Base-by-base conservation (phyloP, 2,113 vertebrate species). In the Zosterops pallidus region DNA sequence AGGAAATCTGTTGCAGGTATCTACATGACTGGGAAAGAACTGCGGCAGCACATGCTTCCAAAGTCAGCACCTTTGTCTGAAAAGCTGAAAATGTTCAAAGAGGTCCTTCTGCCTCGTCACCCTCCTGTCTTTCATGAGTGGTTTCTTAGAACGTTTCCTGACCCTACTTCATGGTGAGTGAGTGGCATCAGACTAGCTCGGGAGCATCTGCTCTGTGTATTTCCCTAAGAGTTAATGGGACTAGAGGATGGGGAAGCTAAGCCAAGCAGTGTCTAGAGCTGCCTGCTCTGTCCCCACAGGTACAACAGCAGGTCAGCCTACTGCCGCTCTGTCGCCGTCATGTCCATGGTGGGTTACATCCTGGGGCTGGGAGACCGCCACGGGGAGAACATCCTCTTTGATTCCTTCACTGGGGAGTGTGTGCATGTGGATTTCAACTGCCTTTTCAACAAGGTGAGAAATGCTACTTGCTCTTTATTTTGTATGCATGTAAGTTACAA, bases 341-440 rank as follows among this genome's bases (percentile, higher is more conserved):
- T 99, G 99, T 99, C 99, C 29, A 99, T 99, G 99, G 99, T 99
- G 74, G 99, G 99, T 17, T 99, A 99, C 94, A 97, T 99, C 95
- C 98, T 99, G 39, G 99, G 99, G n/a, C 98, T 99, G 84, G 99
- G 99, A 46, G 99, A 99, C 93, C 99, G 99, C 25, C 99, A 99
- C 26, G 99, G 99, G 47, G 99, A 99, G 96, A 99, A 99, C 95
- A 99, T 99, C 97, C 96, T 99, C 25, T 99, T 99, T 82, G 99
- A 99, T 94, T 99, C 99, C 29, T 97, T 99, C 83, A 99, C 99
- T 21, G 99, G 99, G 33, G 99, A 99, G 95, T 99, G 98, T 85
- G 98, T 99, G 83, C 99, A 99, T 16, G 99, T 99, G 28, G 99
- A 99, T 97, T 99, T 99, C 98, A 99, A 99, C 98, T 99, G 99